phyloP scores from a whole-genome alignment of 2,113 vertebrate genomes.

The Scalopus aquaticus region DNA sequence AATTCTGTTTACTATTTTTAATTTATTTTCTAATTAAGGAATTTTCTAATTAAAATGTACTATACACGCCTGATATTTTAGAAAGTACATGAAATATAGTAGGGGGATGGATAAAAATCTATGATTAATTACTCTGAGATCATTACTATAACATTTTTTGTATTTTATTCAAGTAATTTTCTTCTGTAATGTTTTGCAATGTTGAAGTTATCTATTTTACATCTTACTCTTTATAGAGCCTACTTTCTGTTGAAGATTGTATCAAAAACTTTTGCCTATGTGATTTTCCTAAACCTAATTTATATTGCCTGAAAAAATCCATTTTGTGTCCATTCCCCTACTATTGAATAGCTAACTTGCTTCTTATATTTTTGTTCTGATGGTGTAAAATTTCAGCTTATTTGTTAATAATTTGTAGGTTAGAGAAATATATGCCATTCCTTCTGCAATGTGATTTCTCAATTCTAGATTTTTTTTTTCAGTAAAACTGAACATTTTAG shows the following conservation, averaged over 20 bases:
- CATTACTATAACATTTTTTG: background rate
- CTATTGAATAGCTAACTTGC: background rate
- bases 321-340: too few relatives aligned
- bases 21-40: background rate
- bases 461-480: too few relatives aligned
- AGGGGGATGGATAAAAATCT: background rate
- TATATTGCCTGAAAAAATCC: background rate
- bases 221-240: background rate
- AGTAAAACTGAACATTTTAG: background rate
- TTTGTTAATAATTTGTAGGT: background rate
- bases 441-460: background rate
- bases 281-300: background rate
- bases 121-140: background rate
- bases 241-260: background rate
- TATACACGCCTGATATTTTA: background rate
- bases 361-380: conserved; percentile 30
- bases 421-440: background rate
- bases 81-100: background rate
- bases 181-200: background rate
- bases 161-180: conserved; percentile 9
- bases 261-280: background rate
- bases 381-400: background rate
- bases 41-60: conserved; percentile 35
- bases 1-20: background rate
- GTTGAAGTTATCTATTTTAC: background rate